Conservation (phyloP, 2,113 vertebrate genomes). For the Tachuris rubrigastra region DNA sequence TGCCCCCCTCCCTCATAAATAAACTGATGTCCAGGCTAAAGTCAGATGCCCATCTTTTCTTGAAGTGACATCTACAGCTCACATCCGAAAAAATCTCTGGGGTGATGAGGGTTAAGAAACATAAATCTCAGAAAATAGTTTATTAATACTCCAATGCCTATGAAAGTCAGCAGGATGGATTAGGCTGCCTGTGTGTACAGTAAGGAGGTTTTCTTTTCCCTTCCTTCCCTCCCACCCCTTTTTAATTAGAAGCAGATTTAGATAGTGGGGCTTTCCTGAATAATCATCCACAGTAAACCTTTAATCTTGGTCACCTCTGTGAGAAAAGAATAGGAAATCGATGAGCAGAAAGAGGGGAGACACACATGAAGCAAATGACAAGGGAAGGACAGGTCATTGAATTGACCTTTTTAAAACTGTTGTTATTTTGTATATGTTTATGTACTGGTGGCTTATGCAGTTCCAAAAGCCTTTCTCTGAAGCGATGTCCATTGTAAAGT, state of each 20-base stretch:
- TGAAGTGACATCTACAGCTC: slow-evolving; percentile 55
- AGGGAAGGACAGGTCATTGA: neutral
- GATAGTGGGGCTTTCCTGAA: slow-evolving; percentile 62
- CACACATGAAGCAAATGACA: neutral
- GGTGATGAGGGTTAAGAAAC: slow-evolving; percentile 48
- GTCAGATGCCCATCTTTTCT: slow-evolving; percentile 58
- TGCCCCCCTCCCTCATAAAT: slow-evolving; percentile 59
- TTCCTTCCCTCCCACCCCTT: slow-evolving; percentile 5
- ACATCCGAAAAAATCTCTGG: slow-evolving; percentile 42
- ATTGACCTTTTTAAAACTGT: neutral
- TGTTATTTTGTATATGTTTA: neutral
- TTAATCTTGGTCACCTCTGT: neutral
- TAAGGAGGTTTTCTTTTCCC: neutral
- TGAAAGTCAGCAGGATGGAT: slow-evolving; percentile 42
- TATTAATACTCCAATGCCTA: slow-evolving; percentile 38
- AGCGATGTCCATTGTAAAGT: neutral
- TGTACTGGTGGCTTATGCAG: neutral
- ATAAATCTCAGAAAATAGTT: slow-evolving; percentile 3
- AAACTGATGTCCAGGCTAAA: slow-evolving; percentile 20
- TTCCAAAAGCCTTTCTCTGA: neutral
- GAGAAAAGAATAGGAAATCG: neutral
- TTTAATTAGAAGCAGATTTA: slow-evolving; percentile 69
- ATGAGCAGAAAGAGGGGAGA: neutral
- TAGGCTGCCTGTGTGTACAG: slow-evolving; percentile 20
- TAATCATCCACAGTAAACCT: slow-evolving; percentile 35